These are phyloP conservation scores for Potamilus streckersoni DNA, from an alignment of 1,140 invertebrate genomes.

Conservation along the genomic window DNA sequence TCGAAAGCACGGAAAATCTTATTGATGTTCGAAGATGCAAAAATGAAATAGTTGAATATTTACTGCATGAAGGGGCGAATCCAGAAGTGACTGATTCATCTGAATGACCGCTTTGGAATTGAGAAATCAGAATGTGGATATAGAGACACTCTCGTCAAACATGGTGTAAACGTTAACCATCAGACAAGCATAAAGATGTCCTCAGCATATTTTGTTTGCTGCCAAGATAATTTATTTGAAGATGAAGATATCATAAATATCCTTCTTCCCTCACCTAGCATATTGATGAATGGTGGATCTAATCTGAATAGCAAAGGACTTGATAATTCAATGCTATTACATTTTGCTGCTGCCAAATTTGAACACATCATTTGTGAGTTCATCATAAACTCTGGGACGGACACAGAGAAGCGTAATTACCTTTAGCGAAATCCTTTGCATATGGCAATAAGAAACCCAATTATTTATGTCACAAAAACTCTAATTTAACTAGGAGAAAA, in stretches of 20 bases:
- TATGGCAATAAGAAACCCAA: constrained; percentile 3
- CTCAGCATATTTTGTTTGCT: constrained; percentile 2
- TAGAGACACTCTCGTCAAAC: not conserved
- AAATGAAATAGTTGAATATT: not conserved
- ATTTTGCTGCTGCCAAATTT: constrained; percentile 4
- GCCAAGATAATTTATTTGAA: not conserved
- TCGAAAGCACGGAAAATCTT: not conserved
- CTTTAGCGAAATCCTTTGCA: constrained; percentile 8
- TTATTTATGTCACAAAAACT: not conserved
- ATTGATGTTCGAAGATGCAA: no score
- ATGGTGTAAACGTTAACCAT: not conserved
- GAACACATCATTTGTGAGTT: constrained; percentile 1
- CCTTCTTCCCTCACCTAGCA: not conserved
- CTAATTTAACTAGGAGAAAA: not conserved
- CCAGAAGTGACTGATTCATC: constrained; percentile 7
- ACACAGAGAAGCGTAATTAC: constrained; percentile 3
- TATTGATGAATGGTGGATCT: constrained; percentile 3
- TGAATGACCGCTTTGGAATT: not conserved
- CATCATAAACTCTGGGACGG: not conserved
- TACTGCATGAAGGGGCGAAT: constrained; percentile 12
- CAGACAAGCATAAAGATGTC: constrained; percentile 7
- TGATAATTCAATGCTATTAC: constrained; percentile 2
- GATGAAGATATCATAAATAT: not conserved
- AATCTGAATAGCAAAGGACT: constrained; percentile 1
- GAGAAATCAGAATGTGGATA: not conserved